These are phyloP conservation scores for Spondyliosoma cantharus DNA, from an alignment of 2,797 vertebrate species.

Conservation along the genomic window DNA sequence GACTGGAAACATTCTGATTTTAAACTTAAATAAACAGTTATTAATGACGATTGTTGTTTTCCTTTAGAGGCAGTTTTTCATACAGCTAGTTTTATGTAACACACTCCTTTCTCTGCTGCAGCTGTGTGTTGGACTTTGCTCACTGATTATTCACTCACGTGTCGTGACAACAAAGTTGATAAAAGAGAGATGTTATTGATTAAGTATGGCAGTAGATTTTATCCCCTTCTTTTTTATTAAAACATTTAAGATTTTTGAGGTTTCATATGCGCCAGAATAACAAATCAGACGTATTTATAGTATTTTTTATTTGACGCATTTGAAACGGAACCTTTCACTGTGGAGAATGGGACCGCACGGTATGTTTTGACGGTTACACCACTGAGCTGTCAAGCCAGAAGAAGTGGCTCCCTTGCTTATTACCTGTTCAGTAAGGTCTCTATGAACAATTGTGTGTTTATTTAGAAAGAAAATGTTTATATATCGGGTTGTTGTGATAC, in stretches of 20 bases:
- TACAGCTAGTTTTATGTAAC: background rate
- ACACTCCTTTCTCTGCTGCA: background rate
- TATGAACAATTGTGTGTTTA: background rate
- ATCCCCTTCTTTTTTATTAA: background rate
- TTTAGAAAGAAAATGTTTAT: rapidly evolving
- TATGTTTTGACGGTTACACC: conserved; percentile 66
- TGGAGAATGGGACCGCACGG: conserved; percentile 42
- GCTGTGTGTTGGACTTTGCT: conserved; percentile 20
- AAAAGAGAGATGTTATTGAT: background rate
- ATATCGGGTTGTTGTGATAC: background rate
- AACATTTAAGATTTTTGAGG: background rate
- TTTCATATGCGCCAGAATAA: background rate
- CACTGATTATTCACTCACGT: background rate
- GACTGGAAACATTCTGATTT: background rate
- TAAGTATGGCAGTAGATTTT: background rate
- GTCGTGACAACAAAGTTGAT: background rate
- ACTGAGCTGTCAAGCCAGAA: conserved; percentile 47
- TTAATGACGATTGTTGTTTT: background rate
- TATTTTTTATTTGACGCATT: too few species aligned
- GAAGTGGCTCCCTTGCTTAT: conserved; percentile 9
- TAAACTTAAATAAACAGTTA: background rate
- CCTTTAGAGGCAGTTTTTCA: background rate
- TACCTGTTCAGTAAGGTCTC: conserved; percentile 51
- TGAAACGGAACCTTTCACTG: conserved; percentile 56
- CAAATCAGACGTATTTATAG: background rate